Percentiles rank a stretch among this genome's conserved stretches.
Conservation (phyloP, 2,888 invertebrate genomes). For the Meteorus cinctellus region DNA sequence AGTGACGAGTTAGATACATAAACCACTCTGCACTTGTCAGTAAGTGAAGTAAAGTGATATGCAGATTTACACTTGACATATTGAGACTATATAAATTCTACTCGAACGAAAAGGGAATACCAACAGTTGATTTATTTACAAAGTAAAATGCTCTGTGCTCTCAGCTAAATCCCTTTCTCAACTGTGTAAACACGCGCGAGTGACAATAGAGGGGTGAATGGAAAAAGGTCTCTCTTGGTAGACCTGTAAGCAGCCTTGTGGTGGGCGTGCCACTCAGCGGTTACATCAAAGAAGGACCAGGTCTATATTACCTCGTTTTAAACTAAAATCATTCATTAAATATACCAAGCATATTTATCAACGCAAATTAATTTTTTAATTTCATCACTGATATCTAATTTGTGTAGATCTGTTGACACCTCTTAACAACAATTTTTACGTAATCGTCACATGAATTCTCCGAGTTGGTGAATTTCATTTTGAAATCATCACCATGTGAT, state of each 20-base stretch:
- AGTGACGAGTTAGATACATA: not conserved
- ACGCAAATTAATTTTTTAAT: not conserved
- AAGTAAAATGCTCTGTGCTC: not conserved
- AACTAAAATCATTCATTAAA: conserved; percentile 7
- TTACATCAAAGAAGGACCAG: conserved; percentile 20
- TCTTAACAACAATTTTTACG: not conserved
- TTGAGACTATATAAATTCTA: not conserved
- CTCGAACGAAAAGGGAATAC: conserved; percentile 2
- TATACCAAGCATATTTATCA: not conserved
- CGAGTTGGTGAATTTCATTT: too few relatives aligned
- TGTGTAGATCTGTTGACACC: not conserved
- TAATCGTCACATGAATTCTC: not conserved
- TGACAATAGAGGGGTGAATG: conserved; percentile 20
- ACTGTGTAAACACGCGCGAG: conserved; percentile 33
- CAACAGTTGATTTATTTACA: conserved; percentile 1
- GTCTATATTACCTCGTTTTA: not conserved
- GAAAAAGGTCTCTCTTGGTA: not conserved
- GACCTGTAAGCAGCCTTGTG: conserved; percentile 1
- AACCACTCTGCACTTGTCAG: not conserved
- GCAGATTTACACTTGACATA: conserved; percentile 29
- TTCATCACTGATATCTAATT: not conserved
- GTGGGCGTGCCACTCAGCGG: conserved; percentile 32
- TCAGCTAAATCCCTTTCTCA: conserved; percentile 23
- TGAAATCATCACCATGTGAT: too few relatives aligned
- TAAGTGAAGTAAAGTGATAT: conserved; percentile 37